Base-by-base conservation (phyloP, 64 coral and sea anemone genomes). In the Anthopleura sola region DNA sequence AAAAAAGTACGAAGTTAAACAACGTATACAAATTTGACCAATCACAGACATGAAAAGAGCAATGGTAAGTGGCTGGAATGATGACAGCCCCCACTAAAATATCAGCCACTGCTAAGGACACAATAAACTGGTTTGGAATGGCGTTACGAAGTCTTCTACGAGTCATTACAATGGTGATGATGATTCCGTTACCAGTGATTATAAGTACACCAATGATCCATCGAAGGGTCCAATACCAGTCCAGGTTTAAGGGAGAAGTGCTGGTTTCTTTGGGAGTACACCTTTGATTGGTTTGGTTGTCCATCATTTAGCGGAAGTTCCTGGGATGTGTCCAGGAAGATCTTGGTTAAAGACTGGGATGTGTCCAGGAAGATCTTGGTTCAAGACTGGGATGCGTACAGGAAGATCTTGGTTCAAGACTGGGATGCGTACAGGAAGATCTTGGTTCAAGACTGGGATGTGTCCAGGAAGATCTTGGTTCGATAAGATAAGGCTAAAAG, bases 21-120 rank as follows among this genome's bases (percentile, higher is more conserved):
- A 71, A 50, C 14, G 80, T 37, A 16, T 50, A 29, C n/a, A 82
- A 78, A 34, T 10, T 64, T 7, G 18, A 39, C 57, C 57, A 84
- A 36, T 60, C 23, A 83, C 87, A 89, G 9, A 44, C 49, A 40
- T 71, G 69, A 44, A 90, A 90, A 18, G 24, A 78, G 40, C 82
- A 90, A 36, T 75, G 21, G 34, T 84, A 85, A 6, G 62, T 29
- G 21, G 58, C 55, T 21, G 88, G 88, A 3, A 90, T 76, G 18
- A 90, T 46, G 34, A 90, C 19, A 6, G 75, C 14, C 3, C 88
- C 88, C 5, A 85, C 54, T 11, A 17, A 75, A 7, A 90, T 34
- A 15, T 90, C 88, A 77, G 88, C 88, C 15, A 50, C 37, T 36
- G 88, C 82, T 6, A 90, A n/a, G 17, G 88, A 90, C 26, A 85